Base-by-base conservation (phyloP, 2,888 invertebrate genomes). In the Tortrix viridana region DNA sequence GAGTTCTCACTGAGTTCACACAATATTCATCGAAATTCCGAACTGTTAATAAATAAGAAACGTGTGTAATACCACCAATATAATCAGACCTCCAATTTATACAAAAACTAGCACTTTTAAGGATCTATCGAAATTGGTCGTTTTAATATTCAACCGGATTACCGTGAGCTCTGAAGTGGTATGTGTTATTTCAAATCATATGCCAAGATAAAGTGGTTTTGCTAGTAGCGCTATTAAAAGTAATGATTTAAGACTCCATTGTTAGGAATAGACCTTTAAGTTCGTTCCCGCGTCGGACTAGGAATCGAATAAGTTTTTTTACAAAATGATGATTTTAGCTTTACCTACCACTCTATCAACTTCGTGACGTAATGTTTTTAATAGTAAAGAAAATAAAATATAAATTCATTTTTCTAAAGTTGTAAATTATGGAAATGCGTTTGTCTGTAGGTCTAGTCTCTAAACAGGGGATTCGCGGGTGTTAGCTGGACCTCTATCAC, bases 231-330 rank as follows among this genome's bases (percentile, higher is more conserved):
- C 50, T 59, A 60, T 52, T 52, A 60, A 60, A 60, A 52, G 46
- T 52, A 22, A 44, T 59, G 59, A 60, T 60, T 60, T 60, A 60
- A 60, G 44, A 52, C 37, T 22, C 18, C 41, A 44, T 52, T 60
- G 44, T 52, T 18, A 19, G 7, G 22, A 18, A 37, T 44, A 43
- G 44, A 43, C 6, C 32, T 52, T 32, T 16, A 49, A 53, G 50
- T 52, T 19, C 22, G 16, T 32, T 59, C 44, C 44, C n/a, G 7
- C 12, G 6, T 44, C 12, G 19, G 38, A 26, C 41, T 7, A 19
- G 41, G 26, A 18, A 12, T 38, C 14, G 37, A 23, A 26, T 41
- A 23, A 1, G 14, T 14, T 16, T 49, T 32, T 6, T 49, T n/a
- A n/a, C n/a, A n/a, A n/a, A n/a, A n/a, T n/a, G n/a, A n/a, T n/a